Conservation (phyloP, 1,140 invertebrate species). For the Cecropterus lyciades region DNA sequence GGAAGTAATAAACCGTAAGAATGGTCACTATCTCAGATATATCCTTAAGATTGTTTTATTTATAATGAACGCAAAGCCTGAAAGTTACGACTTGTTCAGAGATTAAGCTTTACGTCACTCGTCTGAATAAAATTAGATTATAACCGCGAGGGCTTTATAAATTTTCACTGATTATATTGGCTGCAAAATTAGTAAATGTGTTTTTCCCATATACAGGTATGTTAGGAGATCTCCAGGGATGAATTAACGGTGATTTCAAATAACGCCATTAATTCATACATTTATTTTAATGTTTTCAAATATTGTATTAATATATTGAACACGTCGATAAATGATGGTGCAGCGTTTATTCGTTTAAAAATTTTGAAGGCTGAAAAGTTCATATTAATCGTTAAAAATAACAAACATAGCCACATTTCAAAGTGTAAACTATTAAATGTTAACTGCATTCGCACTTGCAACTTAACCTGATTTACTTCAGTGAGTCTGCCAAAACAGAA, state of each 20-base stretch:
- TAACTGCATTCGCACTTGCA: conserved; percentile 24
- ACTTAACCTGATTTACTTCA: conserved; percentile 26
- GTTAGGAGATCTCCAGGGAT: conserved; percentile 14
- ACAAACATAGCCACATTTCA: conserved; percentile 8
- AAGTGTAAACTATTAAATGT: conserved; percentile 20
- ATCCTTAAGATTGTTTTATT: conserved; percentile 21
- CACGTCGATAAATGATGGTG: background rate
- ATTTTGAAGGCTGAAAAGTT: background rate
- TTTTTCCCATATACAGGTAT: conserved; percentile 8
- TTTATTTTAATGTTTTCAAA: background rate
- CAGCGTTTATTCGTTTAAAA: background rate
- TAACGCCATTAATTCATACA: conserved; percentile 11
- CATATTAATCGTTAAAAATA: background rate
- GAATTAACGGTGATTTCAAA: conserved; percentile 13
- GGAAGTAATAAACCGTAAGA: background rate
- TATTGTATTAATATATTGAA: background rate
- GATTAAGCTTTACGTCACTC: conserved; percentile 31
- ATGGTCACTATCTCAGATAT: background rate
- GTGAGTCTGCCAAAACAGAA: conserved; percentile 25
- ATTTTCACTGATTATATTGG: conserved; percentile 18
- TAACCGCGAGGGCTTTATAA: conserved; percentile 29
- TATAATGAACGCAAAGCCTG: background rate
- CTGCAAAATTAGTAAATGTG: conserved; percentile 22
- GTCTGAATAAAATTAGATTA: conserved; percentile 32
- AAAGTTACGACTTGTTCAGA: conserved; percentile 36